Evolutionary conservation across 2,113 vertebrate species (phyloP).

Genomic region (Hyla sarda): DNA sequence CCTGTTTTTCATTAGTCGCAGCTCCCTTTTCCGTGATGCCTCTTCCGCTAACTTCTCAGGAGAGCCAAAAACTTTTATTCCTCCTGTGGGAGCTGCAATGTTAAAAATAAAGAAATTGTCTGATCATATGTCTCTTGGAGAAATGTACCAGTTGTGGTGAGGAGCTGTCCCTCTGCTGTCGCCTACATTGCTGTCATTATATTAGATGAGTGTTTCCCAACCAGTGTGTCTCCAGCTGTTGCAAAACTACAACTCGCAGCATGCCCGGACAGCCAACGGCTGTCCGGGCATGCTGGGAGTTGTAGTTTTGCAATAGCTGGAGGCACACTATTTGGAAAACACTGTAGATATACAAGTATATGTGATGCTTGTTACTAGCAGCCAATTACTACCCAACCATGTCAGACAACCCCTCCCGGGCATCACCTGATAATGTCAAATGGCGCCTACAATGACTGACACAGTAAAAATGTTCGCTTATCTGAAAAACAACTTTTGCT

Average conservation of each 20-base stretch:
- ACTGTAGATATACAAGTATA: not conserved
- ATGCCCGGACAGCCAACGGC: no score
- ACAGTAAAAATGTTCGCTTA: not conserved
- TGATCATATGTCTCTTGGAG: not conserved
- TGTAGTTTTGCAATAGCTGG: no score
- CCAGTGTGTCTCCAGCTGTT: no score
- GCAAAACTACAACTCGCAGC: no score
- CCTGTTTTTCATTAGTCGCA: constrained; percentile 94
- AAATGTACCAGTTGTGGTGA: not conserved
- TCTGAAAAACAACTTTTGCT: no score
- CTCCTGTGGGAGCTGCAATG: constrained; percentile 78
- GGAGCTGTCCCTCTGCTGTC: not conserved
- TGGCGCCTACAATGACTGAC: not conserved
- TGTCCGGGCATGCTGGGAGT: no score
- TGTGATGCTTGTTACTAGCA: no score
- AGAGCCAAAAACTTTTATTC: constrained; percentile 79
- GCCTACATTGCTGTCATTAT: no score
- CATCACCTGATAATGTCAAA: not conserved
- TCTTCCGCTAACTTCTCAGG: constrained; percentile 81
- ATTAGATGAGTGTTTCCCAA: no score
- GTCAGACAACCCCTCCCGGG: not conserved
- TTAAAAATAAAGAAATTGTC: constrained; percentile 48
- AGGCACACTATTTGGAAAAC: no score
- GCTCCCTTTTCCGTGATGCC: constrained; percentile 82
- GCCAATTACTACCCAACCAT: not conserved